phyloP scores from a whole-genome alignment of 2,797 vertebrate genomes.

The Melanotaenia nigrans region DNA sequence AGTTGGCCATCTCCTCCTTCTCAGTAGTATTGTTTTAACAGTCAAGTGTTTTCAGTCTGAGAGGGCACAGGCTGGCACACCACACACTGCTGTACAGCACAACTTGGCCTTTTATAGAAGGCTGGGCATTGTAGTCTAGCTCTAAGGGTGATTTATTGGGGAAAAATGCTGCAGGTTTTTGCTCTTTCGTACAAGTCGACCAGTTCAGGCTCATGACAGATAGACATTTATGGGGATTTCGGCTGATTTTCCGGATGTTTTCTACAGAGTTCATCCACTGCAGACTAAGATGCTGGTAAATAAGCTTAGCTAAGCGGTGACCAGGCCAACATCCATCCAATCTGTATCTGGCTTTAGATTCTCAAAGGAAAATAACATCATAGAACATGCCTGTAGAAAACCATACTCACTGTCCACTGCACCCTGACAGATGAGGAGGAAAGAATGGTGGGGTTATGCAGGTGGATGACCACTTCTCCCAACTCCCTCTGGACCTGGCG shows the following conservation, averaged over 20 bases:
- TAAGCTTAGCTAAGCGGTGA: slow-evolving; percentile 44
- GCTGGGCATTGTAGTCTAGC: slow-evolving; percentile 27
- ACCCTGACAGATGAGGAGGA: slow-evolving; percentile 96
- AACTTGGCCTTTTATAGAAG: slow-evolving; percentile 23
- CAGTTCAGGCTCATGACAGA: slow-evolving; percentile 55
- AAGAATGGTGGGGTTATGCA: slow-evolving; percentile 97
- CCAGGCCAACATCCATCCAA: slow-evolving; percentile 34
- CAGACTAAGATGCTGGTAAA: slow-evolving; percentile 37
- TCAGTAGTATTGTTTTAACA: slow-evolving; percentile 79
- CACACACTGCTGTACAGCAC: slow-evolving; percentile 44
- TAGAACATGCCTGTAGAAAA: slow-evolving; percentile 19
- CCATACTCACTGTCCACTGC: slow-evolving; percentile 94
- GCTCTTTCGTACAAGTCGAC: slow-evolving; percentile 37
- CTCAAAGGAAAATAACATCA: slow-evolving; percentile 14
- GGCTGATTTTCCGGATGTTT: slow-evolving; percentile 44
- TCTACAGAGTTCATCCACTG: slow-evolving; percentile 45
- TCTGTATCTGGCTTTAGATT: background rate
- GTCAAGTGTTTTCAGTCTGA: slow-evolving; percentile 74
- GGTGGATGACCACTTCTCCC: slow-evolving; percentile 93
- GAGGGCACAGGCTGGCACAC: slow-evolving; percentile 70
- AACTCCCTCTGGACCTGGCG: slow-evolving; percentile 96
- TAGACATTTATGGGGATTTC: slow-evolving; percentile 56
- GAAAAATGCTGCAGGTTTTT: slow-evolving; percentile 39
- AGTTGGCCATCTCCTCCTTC: slow-evolving; percentile 69
- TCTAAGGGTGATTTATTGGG: slow-evolving; percentile 24